phyloP scores from a whole-genome alignment of 2,113 vertebrate genomes.

The Menidia beryllina region DNA sequence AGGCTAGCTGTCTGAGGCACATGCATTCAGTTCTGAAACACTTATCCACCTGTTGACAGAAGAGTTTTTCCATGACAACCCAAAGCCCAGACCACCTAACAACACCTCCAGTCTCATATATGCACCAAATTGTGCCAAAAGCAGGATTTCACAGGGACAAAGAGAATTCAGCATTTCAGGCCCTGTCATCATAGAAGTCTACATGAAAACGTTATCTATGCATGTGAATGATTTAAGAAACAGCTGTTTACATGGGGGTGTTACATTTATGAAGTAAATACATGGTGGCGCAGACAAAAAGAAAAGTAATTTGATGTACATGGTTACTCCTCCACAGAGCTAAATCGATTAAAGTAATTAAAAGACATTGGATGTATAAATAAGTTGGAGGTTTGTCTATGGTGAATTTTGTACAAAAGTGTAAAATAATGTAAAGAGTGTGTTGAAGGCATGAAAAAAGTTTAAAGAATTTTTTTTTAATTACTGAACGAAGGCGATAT shows the following conservation, averaged over 20 bases:
- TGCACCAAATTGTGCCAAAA: conserved; percentile 42
- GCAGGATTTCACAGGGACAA: conserved; percentile 51
- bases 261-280: background rate
- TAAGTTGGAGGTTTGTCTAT: background rate
- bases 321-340: background rate
- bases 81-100: conserved; percentile 54
- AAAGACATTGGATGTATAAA: background rate
- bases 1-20: conserved; percentile 51
- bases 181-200: conserved; percentile 12
- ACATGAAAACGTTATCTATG: conserved; percentile 11
- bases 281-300: background rate
- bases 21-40: conserved; percentile 66
- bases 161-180: conserved; percentile 39
- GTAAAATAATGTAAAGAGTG: too few relatives aligned
- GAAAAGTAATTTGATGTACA: background rate
- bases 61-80: conserved; percentile 67
- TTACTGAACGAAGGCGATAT: too few relatives aligned
- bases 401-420: too few relatives aligned
- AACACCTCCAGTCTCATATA: conserved; percentile 42
- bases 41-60: conserved; percentile 70
- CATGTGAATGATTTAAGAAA: background rate
- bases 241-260: background rate
- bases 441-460: too few relatives aligned
- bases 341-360: background rate
- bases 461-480: too few relatives aligned